Conservation (phyloP, 2,113 vertebrate species). For the Australoheros scitulus region DNA sequence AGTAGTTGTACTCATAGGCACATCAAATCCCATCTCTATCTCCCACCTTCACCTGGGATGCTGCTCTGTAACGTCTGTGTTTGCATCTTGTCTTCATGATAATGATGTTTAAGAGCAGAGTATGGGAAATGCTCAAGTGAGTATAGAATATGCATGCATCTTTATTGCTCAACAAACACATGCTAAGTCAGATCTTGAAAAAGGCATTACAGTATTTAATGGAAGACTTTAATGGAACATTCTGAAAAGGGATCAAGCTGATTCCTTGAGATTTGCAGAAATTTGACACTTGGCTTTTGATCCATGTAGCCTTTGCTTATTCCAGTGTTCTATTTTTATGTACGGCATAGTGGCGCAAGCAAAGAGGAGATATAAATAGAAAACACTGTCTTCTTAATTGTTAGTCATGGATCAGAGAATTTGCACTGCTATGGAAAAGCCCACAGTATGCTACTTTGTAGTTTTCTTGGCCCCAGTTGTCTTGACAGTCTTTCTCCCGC, state of each 20-base stretch:
- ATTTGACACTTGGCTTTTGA: neutral
- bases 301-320: neutral
- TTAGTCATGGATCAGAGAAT: conserved; percentile 53
- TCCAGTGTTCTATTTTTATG: conserved; percentile 45
- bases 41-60: neutral
- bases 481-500: conserved; percentile 6
- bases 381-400: conserved; percentile 45
- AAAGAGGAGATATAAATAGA: conserved; percentile 18
- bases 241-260: neutral
- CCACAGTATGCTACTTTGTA: conserved; percentile 6
- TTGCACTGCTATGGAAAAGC: conserved; percentile 14
- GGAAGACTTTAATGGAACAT: neutral
- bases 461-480: neutral
- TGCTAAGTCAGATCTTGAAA: neutral
- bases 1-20: neutral
- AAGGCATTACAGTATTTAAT: neutral
- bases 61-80: neutral
- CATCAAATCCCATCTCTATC: neutral
- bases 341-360: neutral
- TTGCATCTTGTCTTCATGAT: neutral
- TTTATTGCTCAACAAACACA: neutral
- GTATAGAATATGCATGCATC: neutral
- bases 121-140: neutral
- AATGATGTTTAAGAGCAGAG: neutral
- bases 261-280: neutral